These are phyloP conservation scores for Ageneiosus marmoratus DNA, from an alignment of 2,113 vertebrate species.

Conservation along the genomic window DNA sequence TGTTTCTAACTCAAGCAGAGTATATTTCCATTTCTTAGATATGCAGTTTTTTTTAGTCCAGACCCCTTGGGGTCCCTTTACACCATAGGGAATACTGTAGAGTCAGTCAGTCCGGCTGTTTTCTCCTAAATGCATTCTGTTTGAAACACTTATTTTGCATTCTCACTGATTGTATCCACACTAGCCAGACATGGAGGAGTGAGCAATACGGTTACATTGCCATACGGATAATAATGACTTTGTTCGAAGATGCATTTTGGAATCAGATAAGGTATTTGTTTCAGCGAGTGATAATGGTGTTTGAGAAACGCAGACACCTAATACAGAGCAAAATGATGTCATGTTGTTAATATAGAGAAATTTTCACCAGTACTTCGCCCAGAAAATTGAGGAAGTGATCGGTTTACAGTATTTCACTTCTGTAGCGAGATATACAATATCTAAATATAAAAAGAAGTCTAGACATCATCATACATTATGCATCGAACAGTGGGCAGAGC, in stretches of 20 bases:
- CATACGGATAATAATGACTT: neutral
- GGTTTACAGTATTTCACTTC: constrained; percentile 15
- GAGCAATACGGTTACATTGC: neutral
- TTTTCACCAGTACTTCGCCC: neutral
- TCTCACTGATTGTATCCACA: neutral
- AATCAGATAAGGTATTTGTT: neutral
- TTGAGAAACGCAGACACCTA: neutral
- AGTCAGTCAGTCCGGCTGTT: neutral
- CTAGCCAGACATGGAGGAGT: neutral
- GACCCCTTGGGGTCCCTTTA: neutral
- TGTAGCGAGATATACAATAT: neutral
- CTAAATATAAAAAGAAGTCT: constrained; percentile 35
- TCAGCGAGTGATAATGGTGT: neutral
- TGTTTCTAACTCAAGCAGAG: neutral
- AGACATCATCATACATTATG: constrained; percentile 31
- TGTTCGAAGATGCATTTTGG: neutral
- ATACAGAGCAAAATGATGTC: neutral
- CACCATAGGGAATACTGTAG: neutral
- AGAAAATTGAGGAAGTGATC: neutral
- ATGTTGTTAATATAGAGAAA: neutral
- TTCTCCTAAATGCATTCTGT: neutral
- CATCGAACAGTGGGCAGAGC: constrained; percentile 18
- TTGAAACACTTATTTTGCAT: neutral
- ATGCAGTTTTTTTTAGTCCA: neutral
- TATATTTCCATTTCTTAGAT: neutral